These are phyloP conservation scores for Taeniopygia guttata DNA, from an alignment of 2,797 vertebrate species.

Conservation along the genomic window DNA sequence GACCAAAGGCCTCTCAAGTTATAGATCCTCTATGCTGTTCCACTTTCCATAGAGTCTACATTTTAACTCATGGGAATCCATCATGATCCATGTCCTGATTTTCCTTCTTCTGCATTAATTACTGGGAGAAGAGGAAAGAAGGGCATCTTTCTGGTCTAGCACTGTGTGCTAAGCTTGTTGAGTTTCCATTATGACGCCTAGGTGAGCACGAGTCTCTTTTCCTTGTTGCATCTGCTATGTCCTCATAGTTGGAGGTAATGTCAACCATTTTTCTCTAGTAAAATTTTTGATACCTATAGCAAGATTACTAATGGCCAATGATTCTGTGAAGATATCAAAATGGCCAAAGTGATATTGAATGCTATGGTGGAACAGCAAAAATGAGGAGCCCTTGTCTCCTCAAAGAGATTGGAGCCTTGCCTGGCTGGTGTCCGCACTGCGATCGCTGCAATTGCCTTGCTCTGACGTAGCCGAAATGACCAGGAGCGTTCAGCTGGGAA, in stretches of 20 bases:
- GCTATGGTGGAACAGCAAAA: not conserved
- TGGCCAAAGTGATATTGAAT: not conserved
- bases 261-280: not conserved
- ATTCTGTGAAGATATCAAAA: not conserved
- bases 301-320: not conserved
- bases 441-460: fast-evolving
- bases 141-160: not conserved
- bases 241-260: not conserved
- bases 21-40: not conserved
- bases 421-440: fast-evolving
- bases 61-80: not conserved
- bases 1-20: not conserved
- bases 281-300: not conserved
- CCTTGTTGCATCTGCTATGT: not conserved
- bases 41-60: not conserved
- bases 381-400: not conserved
- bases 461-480: fast-evolving
- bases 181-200: not conserved
- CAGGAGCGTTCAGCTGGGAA: not conserved
- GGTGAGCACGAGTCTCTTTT: not conserved
- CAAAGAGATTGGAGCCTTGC: not conserved
- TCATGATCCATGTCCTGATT: not conserved
- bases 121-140: not conserved
- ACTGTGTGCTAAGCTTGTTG: not conserved
- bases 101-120: not conserved